Evolutionary conservation across 2,888 invertebrate genomes (phyloP).

Genomic region (Prenolepis imparis): DNA sequence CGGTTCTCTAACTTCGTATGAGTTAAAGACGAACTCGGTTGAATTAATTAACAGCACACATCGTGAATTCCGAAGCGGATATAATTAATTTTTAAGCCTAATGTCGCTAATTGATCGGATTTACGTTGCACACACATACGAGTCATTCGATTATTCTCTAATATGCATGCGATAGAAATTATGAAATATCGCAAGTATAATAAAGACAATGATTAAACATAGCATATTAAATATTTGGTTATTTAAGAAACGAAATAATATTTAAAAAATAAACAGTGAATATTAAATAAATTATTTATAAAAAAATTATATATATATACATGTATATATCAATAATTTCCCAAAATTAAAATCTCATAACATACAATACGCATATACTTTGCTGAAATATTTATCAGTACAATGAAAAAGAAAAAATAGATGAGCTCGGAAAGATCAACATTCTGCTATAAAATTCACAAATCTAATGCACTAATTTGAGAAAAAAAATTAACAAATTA

Average conservation of each 20-base stretch:
- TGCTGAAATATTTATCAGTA: background rate
- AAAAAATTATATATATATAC: background rate
- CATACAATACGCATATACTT: background rate
- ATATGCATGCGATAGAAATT: conserved; percentile 25
- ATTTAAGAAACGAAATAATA: background rate
- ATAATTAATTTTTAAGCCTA: conserved; percentile 80
- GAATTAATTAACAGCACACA: conserved; percentile 72
- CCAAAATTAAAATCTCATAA: background rate
- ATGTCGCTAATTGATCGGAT: conserved; percentile 76
- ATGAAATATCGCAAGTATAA: background rate
- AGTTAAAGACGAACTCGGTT: conserved; percentile 70
- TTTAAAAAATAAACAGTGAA: background rate
- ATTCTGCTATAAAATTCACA: background rate
- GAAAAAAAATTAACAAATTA: too few species aligned
- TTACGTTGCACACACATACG: conserved; percentile 30
- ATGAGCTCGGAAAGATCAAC: background rate
- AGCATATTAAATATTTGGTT: background rate
- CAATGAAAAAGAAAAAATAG: background rate
- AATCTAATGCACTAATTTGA: background rate
- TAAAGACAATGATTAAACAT: background rate
- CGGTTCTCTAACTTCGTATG: conserved; percentile 63
- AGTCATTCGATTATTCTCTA: conserved; percentile 10
- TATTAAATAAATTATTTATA: background rate
- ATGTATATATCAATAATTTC: background rate
- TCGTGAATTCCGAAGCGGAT: conserved; percentile 61